Base-by-base conservation (phyloP, 2,113 vertebrate genomes). In the Axis porcinus region DNA sequence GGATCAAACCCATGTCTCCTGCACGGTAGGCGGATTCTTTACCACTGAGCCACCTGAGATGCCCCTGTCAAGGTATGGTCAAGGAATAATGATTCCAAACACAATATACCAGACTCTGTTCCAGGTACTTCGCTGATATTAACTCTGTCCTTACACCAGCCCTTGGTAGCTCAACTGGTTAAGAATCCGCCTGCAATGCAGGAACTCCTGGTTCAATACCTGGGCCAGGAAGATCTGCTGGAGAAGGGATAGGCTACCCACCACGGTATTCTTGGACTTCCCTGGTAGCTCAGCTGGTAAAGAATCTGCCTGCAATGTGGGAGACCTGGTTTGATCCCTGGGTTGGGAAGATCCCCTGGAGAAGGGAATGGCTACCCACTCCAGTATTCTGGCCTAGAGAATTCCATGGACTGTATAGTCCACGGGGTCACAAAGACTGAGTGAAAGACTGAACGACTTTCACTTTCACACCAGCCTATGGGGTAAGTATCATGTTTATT, bases 1-100 rank as follows among this genome's bases (percentile, higher is more conserved):
- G 40, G 40, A 27, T 43, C 70, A 43, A 76, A 43, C 36, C 70
- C 15, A 2, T 27, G 40, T 43, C 70, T 76, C 70, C 70, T 14
- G 36, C 70, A 76, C 3, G 11, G 36, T 43, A 76, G 70, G 70
- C 3, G 0, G 40, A 76, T 76, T 76, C 23, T 76, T 43, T 43
- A 76, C 12, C 70, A 76, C 23, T 43, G 70, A 76, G 70, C 23
- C 40, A 43, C 36, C 11, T 76, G 70, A 23, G 40, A 43, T 43
- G 23, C 36, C 36, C n/a, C 1, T 0, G 0, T 14, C 47, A 8
- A 67, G 13, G 30, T 4, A 21, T 43, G 19, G 57, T 25, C 10
- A 6, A 82, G 33, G 40, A 43, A 30, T 3, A 23, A 17, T 8
- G 5, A 12, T 60, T 45, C n/a, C 23, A 28, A 74, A n/a, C 79